Evolutionary conservation across 2,888 invertebrate species (phyloP).

Genomic region (Panorpa germanica): DNA sequence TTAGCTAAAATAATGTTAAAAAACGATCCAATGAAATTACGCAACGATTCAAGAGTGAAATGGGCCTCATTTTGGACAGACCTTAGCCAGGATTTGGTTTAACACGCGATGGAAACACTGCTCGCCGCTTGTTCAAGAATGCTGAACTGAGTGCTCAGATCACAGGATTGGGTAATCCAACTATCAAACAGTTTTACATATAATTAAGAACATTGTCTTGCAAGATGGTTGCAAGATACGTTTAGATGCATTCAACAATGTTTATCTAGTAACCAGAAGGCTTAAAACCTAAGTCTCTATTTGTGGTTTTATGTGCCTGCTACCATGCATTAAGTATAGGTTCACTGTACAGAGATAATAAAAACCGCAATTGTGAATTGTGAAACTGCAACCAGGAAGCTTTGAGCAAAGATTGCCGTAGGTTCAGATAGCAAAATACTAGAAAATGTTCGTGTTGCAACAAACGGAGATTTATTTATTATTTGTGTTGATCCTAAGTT

Average conservation of each 20-base stretch:
- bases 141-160: slow-evolving; percentile 7
- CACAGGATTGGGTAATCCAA: slow-evolving; percentile 7
- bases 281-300: no score
- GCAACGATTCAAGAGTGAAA: slow-evolving; percentile 10
- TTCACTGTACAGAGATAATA: background rate
- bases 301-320: no score
- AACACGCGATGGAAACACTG: slow-evolving; percentile 15
- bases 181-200: no score
- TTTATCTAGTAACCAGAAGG: no score
- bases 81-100: slow-evolving; percentile 14
- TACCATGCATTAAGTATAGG: no score
- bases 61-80: slow-evolving; percentile 13
- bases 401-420: slow-evolving; percentile 9
- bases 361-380: slow-evolving; percentile 1
- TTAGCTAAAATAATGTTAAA: no score
- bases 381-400: slow-evolving; percentile 9
- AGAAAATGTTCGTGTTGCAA: slow-evolving; percentile 4
- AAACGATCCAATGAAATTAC: slow-evolving; percentile 9
- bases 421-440: slow-evolving; percentile 7
- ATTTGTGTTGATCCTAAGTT: no score
- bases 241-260: no score
- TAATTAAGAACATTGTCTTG: no score
- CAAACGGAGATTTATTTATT: no score
- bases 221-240: no score
- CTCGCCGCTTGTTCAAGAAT: slow-evolving; percentile 15